Percentiles rank a stretch among this genome's conserved stretches.
Conservation (phyloP, 2,888 invertebrate species). For the Nipponacmea schrenckii region DNA sequence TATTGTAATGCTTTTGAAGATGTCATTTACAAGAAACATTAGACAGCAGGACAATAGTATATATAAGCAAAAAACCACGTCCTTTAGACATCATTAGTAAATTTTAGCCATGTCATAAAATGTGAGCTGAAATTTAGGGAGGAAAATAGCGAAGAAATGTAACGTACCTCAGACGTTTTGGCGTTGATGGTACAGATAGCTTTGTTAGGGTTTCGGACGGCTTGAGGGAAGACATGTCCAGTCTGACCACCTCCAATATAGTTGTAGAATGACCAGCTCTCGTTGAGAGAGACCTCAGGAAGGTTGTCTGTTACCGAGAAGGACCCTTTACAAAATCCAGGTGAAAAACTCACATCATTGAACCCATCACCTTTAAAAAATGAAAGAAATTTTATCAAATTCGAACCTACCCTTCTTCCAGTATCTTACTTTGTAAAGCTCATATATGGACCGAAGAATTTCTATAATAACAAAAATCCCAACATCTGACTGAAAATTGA, state of each 20-base stretch:
- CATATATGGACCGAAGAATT: neutral
- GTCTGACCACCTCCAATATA: conserved; percentile 62
- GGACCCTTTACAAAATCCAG: conserved; percentile 49
- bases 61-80: too few relatives aligned
- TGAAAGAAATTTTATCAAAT: conserved; percentile 1
- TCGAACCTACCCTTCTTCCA: too few relatives aligned
- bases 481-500: too few relatives aligned
- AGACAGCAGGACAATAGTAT: too few relatives aligned
- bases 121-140: too few relatives aligned
- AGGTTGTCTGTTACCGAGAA: conserved; percentile 31
- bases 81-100: too few relatives aligned
- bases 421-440: neutral
- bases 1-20: too few relatives aligned
- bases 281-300: conserved; percentile 45
- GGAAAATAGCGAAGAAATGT: too few relatives aligned
- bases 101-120: too few relatives aligned
- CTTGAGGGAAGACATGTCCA: conserved; percentile 45
- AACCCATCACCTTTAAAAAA: conserved; percentile 57
- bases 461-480: too few relatives aligned
- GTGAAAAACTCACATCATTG: conserved; percentile 66
- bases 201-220: conserved; percentile 75
- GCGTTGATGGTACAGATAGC: conserved; percentile 78
- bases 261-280: conserved; percentile 71
- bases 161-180: conserved; percentile 73
- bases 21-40: too few relatives aligned